A percentile compares a stretch with the other conserved stretches of the same genome.
These are phyloP conservation scores for Cephalopterus ornatus DNA, from an alignment of 2,113 vertebrate genomes.

Conservation along the genomic window DNA sequence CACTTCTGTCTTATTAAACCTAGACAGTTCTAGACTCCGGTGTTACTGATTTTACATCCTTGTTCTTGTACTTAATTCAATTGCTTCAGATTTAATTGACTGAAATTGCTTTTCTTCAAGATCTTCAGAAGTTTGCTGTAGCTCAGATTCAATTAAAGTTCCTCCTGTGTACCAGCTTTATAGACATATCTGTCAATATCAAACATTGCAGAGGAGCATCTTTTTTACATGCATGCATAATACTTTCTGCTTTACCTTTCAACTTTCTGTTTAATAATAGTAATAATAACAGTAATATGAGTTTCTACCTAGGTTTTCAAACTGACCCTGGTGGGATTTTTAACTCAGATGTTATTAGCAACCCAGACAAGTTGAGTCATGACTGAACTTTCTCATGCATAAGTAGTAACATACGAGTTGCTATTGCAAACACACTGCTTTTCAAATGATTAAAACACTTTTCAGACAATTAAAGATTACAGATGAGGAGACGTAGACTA, in stretches of 20 bases:
- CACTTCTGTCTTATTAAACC: too few species aligned
- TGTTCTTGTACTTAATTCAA: background rate
- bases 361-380: slow-evolving; percentile 21
- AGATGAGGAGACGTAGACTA: background rate
- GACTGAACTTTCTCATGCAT: slow-evolving; percentile 26
- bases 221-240: slow-evolving; percentile 18
- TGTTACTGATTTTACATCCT: background rate
- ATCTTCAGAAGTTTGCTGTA: background rate
- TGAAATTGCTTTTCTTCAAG: background rate
- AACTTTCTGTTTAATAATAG: background rate
- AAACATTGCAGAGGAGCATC: background rate
- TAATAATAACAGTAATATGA: background rate
- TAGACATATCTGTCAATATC: slow-evolving; percentile 18
- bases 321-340: background rate
- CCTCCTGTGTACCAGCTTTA: background rate
- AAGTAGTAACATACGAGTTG: background rate
- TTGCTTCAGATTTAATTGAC: background rate
- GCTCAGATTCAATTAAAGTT: slow-evolving; percentile 1
- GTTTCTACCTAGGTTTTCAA: slow-evolving; percentile 12
- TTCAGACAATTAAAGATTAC: slow-evolving; percentile 13
- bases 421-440: background rate
- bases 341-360: slow-evolving; percentile 19
- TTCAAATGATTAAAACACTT: slow-evolving; percentile 35
- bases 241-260: slow-evolving; percentile 20
- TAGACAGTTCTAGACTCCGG: accelerated